Base-by-base conservation (phyloP, 2,113 vertebrate species). In the Anser cygnoides region DNA sequence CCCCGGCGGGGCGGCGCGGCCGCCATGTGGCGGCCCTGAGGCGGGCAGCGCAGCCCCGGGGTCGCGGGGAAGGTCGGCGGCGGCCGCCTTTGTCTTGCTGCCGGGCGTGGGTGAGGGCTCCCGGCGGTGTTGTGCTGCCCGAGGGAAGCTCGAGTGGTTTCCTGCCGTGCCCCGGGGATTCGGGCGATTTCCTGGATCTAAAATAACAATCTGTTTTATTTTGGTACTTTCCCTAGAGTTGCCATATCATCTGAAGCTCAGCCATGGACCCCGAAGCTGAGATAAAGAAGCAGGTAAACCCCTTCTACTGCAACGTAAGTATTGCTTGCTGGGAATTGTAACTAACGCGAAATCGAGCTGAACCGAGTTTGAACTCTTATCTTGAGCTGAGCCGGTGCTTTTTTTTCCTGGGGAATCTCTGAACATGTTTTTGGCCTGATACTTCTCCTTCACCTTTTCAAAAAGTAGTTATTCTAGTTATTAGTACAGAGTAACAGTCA, bases 261-360 rank as follows among this genome's bases (percentile, higher is more conserved):
- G 59, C 52, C 13, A 97, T 96, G 96, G 94, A 89, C 4, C 20
- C 37, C 68, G 75, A 95, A 65, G 75, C 55, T 29, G 84, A 95
- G n/a, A 22, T 74, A 41, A 85, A 85, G 78, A 95, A 92, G 37
- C 82, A 84, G 80, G 25, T 84, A 62, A 94, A 96, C 43, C 68
- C 89, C 8, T 97, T 91, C 82, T 95, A 92, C 76, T 96, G 96
- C 77, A 96, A 94, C 33, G 96, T 97, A 79, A 96, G 97, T 93
- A 84, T 70, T 76, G 17, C 11, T 43, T 63, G 13, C 25, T 43
- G 50, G 78, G 68, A 65, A 35, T 1, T n/a, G 3, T 55, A 63
- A 31, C 28, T 65, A 33, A 58, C 19, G 57, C 9, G n/a, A 74
- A 67, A n/a, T 58, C 28, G 37, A 39, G 14, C 19, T 68, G 61